Percentiles rank a stretch among this genome's conserved stretches.
These are phyloP conservation scores for Trichonephila clavipes DNA, from an alignment of 1,140 invertebrate genomes.

Conservation along the genomic window DNA sequence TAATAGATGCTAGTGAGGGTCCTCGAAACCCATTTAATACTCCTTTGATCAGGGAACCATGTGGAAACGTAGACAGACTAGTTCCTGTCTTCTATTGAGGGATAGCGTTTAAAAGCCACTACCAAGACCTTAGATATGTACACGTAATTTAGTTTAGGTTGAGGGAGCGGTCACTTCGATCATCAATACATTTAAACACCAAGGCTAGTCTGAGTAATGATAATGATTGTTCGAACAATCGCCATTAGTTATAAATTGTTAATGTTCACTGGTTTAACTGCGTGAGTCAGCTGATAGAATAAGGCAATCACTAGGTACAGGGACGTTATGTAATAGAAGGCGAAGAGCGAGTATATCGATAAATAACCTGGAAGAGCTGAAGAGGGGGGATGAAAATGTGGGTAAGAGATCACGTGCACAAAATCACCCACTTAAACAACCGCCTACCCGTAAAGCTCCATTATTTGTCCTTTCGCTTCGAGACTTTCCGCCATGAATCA, in stretches of 20 bases:
- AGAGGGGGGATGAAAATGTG: slow-evolving; percentile 24
- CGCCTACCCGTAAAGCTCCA: slow-evolving; percentile 63
- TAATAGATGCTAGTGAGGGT: slow-evolving; percentile 60
- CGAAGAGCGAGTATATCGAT: slow-evolving; percentile 34
- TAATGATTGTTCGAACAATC: slow-evolving; percentile 56
- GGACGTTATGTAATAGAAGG: slow-evolving; percentile 32
- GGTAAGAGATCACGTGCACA: slow-evolving; percentile 61
- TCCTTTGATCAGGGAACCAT: slow-evolving; percentile 48
- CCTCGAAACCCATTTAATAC: slow-evolving; percentile 49
- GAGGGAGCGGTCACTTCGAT: slow-evolving; percentile 57
- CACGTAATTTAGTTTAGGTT: slow-evolving; percentile 61
- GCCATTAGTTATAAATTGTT: slow-evolving; percentile 72
- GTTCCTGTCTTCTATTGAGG: slow-evolving; percentile 4
- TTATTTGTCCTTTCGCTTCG: slow-evolving; percentile 65
- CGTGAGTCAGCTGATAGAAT: slow-evolving; percentile 54
- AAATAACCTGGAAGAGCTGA: slow-evolving; percentile 63
- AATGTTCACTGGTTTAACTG: slow-evolving; percentile 63
- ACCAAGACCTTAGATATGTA: slow-evolving; percentile 58
- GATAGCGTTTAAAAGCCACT: slow-evolving; percentile 62
- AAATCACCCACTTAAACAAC: slow-evolving; percentile 62
- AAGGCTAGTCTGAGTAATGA: slow-evolving; percentile 59
- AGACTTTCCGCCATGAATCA: slow-evolving; percentile 50
- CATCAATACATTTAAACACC: slow-evolving; percentile 71
- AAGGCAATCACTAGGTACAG: slow-evolving; percentile 45
- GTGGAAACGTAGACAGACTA: slow-evolving; percentile 10